Evolutionary conservation across 2,113 vertebrate genomes (phyloP).

Genomic region (Pachycephala philippinensis): DNA sequence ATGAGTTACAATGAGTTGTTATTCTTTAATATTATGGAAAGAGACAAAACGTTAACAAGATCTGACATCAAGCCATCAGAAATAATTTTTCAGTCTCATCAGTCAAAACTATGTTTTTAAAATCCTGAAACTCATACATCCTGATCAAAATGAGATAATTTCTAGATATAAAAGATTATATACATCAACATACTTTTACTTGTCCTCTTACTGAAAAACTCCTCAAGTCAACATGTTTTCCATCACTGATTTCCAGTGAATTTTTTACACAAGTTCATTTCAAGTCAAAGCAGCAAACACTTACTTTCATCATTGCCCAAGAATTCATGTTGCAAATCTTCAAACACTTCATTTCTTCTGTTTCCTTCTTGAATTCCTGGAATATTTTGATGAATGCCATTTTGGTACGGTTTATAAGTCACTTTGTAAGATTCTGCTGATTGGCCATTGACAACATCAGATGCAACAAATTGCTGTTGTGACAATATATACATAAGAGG

Average conservation of each 20-base stretch:
- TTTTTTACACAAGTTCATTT: not conserved
- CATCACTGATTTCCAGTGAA: not conserved
- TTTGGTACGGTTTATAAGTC: constrained; percentile 82
- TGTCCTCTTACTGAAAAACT: not conserved
- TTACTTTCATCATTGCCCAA: constrained; percentile 82
- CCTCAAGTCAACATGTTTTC: not conserved
- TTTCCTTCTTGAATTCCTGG: constrained; percentile 59
- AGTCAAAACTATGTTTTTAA: not conserved
- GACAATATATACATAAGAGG: not conserved
- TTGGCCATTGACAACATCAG: constrained; percentile 58
- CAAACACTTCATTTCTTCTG: constrained; percentile 73
- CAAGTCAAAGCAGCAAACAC: constrained; percentile 42
- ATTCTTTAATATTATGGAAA: not conserved
- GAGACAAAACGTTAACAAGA: not conserved
- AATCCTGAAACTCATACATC: not conserved
- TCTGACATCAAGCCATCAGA: not conserved
- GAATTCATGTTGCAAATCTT: constrained; percentile 85
- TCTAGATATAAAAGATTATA: not conserved
- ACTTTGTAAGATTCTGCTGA: constrained; percentile 75
- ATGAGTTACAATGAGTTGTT: rapidly evolving
- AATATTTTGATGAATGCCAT: constrained; percentile 67
- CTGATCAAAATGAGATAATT: not conserved
- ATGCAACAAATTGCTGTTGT: constrained; percentile 65
- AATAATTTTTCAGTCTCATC: not conserved
- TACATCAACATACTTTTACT: not conserved